Conservation (phyloP, 2,888 invertebrate genomes). For the Parthenolecanium corni region DNA sequence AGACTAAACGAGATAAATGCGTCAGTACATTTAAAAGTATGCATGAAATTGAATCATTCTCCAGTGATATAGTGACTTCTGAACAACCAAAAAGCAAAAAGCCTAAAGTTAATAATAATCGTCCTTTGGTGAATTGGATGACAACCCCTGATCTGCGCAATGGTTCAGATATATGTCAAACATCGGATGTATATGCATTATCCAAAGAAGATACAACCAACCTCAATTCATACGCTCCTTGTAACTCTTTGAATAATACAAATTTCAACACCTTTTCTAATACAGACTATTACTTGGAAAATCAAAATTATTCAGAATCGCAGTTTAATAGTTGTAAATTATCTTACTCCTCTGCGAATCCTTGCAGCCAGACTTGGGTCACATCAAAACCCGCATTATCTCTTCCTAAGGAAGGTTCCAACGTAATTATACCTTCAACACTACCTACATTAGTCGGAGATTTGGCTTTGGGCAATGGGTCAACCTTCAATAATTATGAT, state of each 20-base stretch:
- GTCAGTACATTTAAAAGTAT: not conserved
- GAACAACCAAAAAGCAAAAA: slow-evolving; percentile 27
- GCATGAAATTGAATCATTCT: not conserved
- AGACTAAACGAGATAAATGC: slow-evolving; percentile 16
- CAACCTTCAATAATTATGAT: slow-evolving; percentile 15
- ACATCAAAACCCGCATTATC: slow-evolving; percentile 33
- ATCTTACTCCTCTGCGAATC: slow-evolving; percentile 12
- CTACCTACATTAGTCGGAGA: slow-evolving; percentile 51
- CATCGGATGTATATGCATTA: slow-evolving; percentile 5
- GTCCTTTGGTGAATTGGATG: slow-evolving; percentile 51
- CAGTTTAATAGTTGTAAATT: slow-evolving; percentile 8
- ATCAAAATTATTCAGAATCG: slow-evolving; percentile 12
- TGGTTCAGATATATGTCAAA: not conserved
- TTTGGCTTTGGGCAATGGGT: slow-evolving; percentile 42
- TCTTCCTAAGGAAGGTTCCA: slow-evolving; percentile 32
- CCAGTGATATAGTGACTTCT: not conserved
- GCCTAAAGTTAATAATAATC: slow-evolving; percentile 24
- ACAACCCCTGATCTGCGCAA: slow-evolving; percentile 42
- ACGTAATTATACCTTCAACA: slow-evolving; percentile 40
- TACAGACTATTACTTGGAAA: slow-evolving; percentile 11
- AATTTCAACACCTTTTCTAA: slow-evolving; percentile 14
- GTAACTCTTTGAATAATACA: not conserved
- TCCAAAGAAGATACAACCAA: slow-evolving; percentile 11
- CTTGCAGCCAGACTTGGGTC: slow-evolving; percentile 32
- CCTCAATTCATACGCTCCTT: not conserved